These are phyloP conservation scores for Dryococelus australis DNA, from an alignment of 2,888 invertebrate genomes.

Conservation along the genomic window DNA sequence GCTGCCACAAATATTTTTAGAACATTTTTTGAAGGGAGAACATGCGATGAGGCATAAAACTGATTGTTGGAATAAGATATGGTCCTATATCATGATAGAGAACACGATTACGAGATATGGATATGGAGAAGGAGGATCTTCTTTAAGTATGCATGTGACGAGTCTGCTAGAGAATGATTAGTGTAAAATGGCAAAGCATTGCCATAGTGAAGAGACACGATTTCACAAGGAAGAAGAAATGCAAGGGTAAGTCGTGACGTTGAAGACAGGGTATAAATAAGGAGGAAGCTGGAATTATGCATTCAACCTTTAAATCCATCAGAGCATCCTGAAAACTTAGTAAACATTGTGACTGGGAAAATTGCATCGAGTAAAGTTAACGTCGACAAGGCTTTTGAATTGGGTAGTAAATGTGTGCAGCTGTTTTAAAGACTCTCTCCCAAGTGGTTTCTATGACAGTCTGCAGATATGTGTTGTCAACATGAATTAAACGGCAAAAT, in stretches of 20 bases:
- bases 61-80: not conserved
- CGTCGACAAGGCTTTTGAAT: not conserved
- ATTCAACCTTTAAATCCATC: not conserved
- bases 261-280: too few relatives aligned
- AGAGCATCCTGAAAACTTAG: not conserved
- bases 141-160: conserved; percentile 8
- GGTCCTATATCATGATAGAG: not conserved
- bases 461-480: not conserved
- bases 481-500: not conserved
- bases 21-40: not conserved
- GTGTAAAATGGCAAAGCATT: not conserved
- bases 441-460: not conserved
- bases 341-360: conserved; percentile 11
- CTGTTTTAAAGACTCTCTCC: not conserved
- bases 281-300: not conserved
- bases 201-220: not conserved
- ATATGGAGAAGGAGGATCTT: not conserved
- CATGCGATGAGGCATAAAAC: not conserved
- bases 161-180: not conserved
- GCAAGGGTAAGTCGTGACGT: too few relatives aligned
- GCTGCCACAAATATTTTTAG: not conserved
- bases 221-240: too few relatives aligned
- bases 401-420: too few relatives aligned
- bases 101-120: not conserved
- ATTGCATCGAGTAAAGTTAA: not conserved